Evolutionary conservation across 2,797 vertebrate species (phyloP), one percentile per base, ranked within the genome.

Genomic region (Aplochiton taeniatus): DNA sequence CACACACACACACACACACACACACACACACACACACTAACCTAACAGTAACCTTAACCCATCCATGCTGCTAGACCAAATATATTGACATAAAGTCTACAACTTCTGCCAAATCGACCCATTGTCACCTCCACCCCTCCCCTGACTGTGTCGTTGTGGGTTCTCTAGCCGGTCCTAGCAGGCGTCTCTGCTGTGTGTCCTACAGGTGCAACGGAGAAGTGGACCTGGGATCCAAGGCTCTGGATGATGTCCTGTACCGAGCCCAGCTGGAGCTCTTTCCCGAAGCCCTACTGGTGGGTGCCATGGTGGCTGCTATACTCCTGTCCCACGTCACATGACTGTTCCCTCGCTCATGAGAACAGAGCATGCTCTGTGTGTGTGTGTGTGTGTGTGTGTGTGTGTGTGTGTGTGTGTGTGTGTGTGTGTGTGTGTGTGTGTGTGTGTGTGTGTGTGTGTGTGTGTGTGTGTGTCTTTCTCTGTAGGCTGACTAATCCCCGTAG

Each of bases 221-320:
- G 78, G 96, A 99, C 72, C 75, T 95, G 74, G 98, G 95, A 83
- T 94, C 94, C 75, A 97, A 94, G 93, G 96, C 98, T 18, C 87
- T 99, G 91, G 98, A 99, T 83, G 98, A 99, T 1, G 85, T 98
- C 82, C 86, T 98, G 65, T 99, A 98, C 72, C 93, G 97, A 86
- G 95, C 98, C 51, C 96, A 98, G 85, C 87, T 99, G 62, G 98
- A 99, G 63, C 87, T 99, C 57, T 97, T 95, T 84, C 96, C 98
- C 65, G 98, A 99, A 83, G 96, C 96, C 72, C 85, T 99, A n/a
- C 87, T 99, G 96, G 98, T 99, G 90, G 61, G 95, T 94, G 10
- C 69, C 68, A 41, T 64, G 18, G 10, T n/a, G 16, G 19, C 9
- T 66, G 19, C 16, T 54, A 13, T 65, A 5, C 44, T 51, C 41